Evolutionary conservation across 2,888 invertebrate species (phyloP).

Genomic region (Junonia oenone): DNA sequence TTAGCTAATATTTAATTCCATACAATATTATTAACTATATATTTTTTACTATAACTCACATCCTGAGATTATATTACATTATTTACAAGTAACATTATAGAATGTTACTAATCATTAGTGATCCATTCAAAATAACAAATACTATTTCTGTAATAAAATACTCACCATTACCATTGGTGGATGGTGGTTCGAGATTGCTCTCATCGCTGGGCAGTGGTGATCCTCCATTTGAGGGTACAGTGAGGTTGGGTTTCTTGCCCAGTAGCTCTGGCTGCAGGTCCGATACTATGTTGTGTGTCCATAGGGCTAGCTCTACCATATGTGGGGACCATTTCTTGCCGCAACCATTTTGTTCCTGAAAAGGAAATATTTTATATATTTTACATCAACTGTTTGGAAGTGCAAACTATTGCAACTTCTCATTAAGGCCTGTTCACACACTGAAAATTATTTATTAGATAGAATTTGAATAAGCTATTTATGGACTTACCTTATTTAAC

Average conservation of each 20-base stretch:
- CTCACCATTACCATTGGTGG: slow-evolving; percentile 76
- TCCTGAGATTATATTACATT: no score
- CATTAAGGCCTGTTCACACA: no score
- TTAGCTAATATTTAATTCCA: no score
- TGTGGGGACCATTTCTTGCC: slow-evolving; percentile 85
- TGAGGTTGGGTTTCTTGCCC: slow-evolving; percentile 83
- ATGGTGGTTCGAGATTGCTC: slow-evolving; percentile 87
- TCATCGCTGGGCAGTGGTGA: slow-evolving; percentile 83
- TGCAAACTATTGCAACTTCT: neutral
- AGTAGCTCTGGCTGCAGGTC: slow-evolving; percentile 91
- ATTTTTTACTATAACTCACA: no score
- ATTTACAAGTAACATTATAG: no score
- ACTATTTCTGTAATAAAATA: no score
- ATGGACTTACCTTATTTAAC: slow-evolving; percentile 90
- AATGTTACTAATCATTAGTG: no score
- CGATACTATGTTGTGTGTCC: slow-evolving; percentile 94
- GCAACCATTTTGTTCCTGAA: slow-evolving; percentile 74
- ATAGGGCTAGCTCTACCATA: slow-evolving; percentile 93
- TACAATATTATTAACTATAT: no score
- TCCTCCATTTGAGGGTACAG: slow-evolving; percentile 71
- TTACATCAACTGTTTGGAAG: neutral
- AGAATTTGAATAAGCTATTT: no score
- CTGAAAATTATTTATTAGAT: neutral
- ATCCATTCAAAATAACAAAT: no score
- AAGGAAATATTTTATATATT: neutral